Evolutionary conservation across 2,113 vertebrate species (phyloP), one percentile per base, ranked within the genome.

Genomic region (Bolborhynchus lineola): DNA sequence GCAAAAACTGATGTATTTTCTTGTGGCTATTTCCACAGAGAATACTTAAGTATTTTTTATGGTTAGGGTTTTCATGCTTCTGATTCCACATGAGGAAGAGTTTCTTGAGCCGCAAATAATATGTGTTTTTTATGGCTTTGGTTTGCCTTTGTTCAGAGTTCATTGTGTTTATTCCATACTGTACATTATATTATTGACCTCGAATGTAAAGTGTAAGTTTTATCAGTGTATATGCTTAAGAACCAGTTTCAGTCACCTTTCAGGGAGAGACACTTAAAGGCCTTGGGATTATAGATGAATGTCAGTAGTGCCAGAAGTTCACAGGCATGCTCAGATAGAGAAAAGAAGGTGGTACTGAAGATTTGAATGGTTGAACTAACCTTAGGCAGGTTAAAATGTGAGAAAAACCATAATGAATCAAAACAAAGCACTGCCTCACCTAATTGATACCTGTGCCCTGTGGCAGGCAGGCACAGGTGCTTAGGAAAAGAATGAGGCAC

Each of bases 361-460:
- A 15, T 59, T 24, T n/a, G 57, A 35, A n/a, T 59, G 35, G 3
- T 23, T 5, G 4, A 70, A 13, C 17, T 62, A 37, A 28, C 11
- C 4, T 59, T 84, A 41, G 3, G 2, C 21, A 53, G 13, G 33
- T 89, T 50, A 53, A 67, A 87, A 82, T 10, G 2, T 52, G 33
- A 52, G 31, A 92, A 83, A 57, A 64, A 78, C 9, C 24, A 16
- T 13, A 46, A 4, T 47, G 63, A 86, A 11, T 80, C 63, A 68
- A 89, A 93, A 33, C 19, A 59, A 75, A 86, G 28, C 13, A 53
- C 28, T 63, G 10, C 13, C 44, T 92, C 11, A 6, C 3, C 11
- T 55, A 10, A n/a, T n/a, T 59, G 19, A 24, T 78, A 46, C 10
- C 15, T 35, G 9, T 78, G 25, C 25, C 6, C 14, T 0, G 0